Base-by-base conservation (phyloP, 2,113 vertebrate genomes). In the Syngnathoides biaculeatus region DNA sequence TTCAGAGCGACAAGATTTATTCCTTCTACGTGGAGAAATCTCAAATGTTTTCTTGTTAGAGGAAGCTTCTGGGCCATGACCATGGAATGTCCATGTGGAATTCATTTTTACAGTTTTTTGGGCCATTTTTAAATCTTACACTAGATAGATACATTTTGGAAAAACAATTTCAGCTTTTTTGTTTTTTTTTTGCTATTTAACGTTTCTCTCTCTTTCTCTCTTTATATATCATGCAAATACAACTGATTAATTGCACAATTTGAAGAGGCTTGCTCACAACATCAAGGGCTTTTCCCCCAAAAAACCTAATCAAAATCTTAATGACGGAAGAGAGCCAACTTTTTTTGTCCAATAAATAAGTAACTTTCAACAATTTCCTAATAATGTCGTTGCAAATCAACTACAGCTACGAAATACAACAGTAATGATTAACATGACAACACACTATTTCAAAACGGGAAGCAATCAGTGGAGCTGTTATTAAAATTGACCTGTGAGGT, bases 1-100 rank as follows among this genome's bases (percentile, higher is more conserved):
- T 82, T 67, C 42, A 77, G 68, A 69, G 75, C 79, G 84, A 68
- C 19, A 69, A 65, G 52, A 82, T 74, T 63, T 74, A 27, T 6
- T 30, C 26, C 8, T 71, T 77, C 72, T 48, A 74, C 79, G 24
- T 79, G 69, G 64, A 48, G 53, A 43, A 88, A 74, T 72, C 55
- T 39, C 53, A 60, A 79, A 70, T 59, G 20, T 24, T 62, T 61
- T 17, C 65, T 79, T 78, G 64, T 77, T 72, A 52, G 73, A 65
- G 61, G 66, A 14, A 42, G 13, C 62, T 40, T 42, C 57, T 35
- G 30, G 57, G 40, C 11, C 19, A 20, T 53, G 27, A 65, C 74
- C 52, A 62, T 24, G 42, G 42, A 39, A 63, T 47, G n/a, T 26
- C 70, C 64, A 71, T 61, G 56, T 24, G 68, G 70, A 74, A 74